Evolutionary conservation across 2,888 invertebrate species (phyloP).

Genomic region (Catocala fraxini): DNA sequence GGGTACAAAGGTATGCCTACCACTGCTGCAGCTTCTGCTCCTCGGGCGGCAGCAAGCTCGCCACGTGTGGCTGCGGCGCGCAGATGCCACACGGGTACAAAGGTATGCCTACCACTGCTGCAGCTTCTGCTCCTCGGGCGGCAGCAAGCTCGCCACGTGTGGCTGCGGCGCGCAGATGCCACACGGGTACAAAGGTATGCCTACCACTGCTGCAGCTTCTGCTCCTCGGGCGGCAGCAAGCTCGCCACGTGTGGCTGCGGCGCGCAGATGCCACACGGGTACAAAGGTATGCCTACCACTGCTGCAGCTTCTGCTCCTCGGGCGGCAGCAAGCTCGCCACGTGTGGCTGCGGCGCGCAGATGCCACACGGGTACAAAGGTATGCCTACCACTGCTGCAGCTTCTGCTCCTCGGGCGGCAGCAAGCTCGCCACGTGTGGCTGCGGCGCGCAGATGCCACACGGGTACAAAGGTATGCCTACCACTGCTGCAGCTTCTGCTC

Average conservation of each 20-base stretch:
- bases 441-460: slow-evolving; percentile 92
- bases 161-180: slow-evolving; percentile 93
- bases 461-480: slow-evolving; percentile 89
- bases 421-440: slow-evolving; percentile 90
- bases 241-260: slow-evolving; percentile 91
- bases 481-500: slow-evolving; percentile 95
- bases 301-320: slow-evolving; percentile 94
- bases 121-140: slow-evolving; percentile 93
- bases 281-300: slow-evolving; percentile 90
- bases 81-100: slow-evolving; percentile 91
- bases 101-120: slow-evolving; percentile 92
- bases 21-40: slow-evolving; percentile 95
- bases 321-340: slow-evolving; percentile 90
- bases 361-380: slow-evolving; percentile 91
- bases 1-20: slow-evolving; percentile 89
- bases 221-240: slow-evolving; percentile 92
- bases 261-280: slow-evolving; percentile 91
- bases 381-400: slow-evolving; percentile 92
- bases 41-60: slow-evolving; percentile 91
- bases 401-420: slow-evolving; percentile 94
- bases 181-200: slow-evolving; percentile 89
- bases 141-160: slow-evolving; percentile 90
- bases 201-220: slow-evolving; percentile 94
- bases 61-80: slow-evolving; percentile 91
- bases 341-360: slow-evolving; percentile 92